A percentile compares a stretch with the other conserved stretches of the same genome.
Conservation (phyloP, 2,888 invertebrate genomes). For the Drosophila robusta region DNA sequence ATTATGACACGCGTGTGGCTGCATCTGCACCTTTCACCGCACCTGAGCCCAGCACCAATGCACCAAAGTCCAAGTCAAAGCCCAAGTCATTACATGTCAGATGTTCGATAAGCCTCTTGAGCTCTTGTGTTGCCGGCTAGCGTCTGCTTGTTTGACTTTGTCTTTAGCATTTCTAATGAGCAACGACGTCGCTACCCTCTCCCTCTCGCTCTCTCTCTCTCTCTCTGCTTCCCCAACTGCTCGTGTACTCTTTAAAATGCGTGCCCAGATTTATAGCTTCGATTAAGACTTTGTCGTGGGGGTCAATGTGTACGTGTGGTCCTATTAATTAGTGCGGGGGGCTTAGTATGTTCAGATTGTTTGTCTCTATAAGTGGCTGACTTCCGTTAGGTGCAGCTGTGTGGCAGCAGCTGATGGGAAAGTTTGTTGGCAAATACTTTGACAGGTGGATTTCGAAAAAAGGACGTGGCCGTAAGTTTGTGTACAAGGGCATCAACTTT, state of each 20-base stretch:
- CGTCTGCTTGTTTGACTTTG: conserved; percentile 69
- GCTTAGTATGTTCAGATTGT: conserved; percentile 47
- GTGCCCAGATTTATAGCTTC: conserved; percentile 63
- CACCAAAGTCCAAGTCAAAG: conserved; percentile 6
- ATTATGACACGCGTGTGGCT: conserved; percentile 74
- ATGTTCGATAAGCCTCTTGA: conserved; percentile 69
- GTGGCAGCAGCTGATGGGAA: conserved; percentile 20
- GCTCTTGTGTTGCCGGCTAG: conserved; percentile 50
- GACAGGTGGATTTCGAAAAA: conserved; percentile 35
- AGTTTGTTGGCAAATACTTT: conserved; percentile 40
- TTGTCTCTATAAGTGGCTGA: conserved; percentile 53
- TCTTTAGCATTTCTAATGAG: conserved; percentile 71
- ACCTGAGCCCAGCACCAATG: conserved; percentile 17
- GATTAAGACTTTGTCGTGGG: conserved; percentile 61
- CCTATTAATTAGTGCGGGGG: conserved; percentile 57
- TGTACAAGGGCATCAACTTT: conserved; percentile 7
- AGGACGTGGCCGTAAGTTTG: conserved; percentile 13
- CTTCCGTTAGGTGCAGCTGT: conserved; percentile 44
- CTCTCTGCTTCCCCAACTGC: neutral
- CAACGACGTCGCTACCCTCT: neutral
- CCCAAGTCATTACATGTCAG: conserved; percentile 63
- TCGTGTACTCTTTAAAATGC: conserved; percentile 64
- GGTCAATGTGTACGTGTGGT: conserved; percentile 58
- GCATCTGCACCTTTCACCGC: conserved; percentile 52
- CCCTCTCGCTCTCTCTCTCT: neutral